These are phyloP conservation scores for Dicaeum eximium DNA, from an alignment of 2,113 vertebrate species.

Conservation along the genomic window DNA sequence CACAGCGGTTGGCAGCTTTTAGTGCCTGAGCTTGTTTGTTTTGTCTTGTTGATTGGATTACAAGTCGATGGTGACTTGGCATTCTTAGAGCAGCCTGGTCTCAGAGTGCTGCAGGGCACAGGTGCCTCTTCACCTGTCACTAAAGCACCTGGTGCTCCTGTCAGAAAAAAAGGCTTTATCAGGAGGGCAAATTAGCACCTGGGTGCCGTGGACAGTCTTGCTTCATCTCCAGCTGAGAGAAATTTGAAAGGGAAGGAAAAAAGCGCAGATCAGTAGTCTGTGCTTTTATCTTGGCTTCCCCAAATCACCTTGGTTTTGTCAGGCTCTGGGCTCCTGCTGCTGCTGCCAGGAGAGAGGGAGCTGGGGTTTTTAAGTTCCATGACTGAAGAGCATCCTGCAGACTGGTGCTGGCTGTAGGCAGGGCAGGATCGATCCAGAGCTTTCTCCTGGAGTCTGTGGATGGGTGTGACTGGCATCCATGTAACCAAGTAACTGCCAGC, in stretches of 20 bases:
- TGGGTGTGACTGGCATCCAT: fast-evolving
- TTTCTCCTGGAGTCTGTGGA: not conserved
- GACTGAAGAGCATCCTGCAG: not conserved
- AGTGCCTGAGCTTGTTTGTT: not conserved
- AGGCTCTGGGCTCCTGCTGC: not conserved
- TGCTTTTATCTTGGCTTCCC: not conserved
- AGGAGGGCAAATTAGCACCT: not conserved
- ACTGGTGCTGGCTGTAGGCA: not conserved
- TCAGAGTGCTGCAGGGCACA: not conserved
- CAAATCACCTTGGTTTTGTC: not conserved
- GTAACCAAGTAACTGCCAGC: not conserved
- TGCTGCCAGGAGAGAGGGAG: not conserved
- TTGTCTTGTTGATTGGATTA: not conserved
- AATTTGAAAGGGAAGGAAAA: not conserved
- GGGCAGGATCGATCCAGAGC: not conserved
- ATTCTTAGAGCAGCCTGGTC: not conserved
- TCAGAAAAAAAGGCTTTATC: not conserved
- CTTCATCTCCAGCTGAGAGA: not conserved
- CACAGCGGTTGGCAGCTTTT: not conserved
- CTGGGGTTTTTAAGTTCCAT: not conserved
- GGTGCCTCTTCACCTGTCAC: not conserved
- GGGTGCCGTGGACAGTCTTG: not conserved
- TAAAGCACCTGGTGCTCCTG: not conserved
- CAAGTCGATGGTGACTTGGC: not conserved
- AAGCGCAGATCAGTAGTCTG: too few relatives aligned